Percentiles rank a stretch among this genome's conserved stretches.
These are phyloP conservation scores for Nothocercus nigrocapillus DNA, from an alignment of 2,113 vertebrate genomes.

Conservation along the genomic window DNA sequence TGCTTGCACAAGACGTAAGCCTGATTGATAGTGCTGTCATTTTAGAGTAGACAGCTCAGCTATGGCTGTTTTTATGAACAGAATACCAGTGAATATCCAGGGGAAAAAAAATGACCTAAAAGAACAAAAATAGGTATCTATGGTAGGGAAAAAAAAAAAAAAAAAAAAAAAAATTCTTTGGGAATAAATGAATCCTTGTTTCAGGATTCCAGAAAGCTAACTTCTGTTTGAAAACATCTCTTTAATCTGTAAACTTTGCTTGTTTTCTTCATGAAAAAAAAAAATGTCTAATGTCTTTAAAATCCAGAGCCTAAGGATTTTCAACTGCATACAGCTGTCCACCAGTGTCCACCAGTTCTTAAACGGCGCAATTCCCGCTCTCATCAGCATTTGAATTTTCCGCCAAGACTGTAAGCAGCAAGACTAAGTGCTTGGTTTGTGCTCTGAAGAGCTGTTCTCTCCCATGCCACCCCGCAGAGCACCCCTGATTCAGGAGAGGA, in stretches of 20 bases:
- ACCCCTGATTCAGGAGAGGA: not conserved
- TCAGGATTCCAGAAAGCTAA: not conserved
- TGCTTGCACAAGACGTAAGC: not conserved
- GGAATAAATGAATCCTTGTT: not conserved
- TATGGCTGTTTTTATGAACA: not conserved
- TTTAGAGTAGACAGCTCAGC: not conserved
- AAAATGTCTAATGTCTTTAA: not conserved
- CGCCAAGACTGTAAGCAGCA: not conserved
- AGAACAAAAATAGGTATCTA: not conserved
- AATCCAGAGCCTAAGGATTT: not conserved
- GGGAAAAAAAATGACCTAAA: not conserved
- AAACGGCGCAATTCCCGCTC: not conserved
- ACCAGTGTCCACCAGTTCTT: not conserved
- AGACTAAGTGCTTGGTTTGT: not conserved
- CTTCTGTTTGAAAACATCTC: not conserved
- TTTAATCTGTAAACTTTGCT: not conserved
- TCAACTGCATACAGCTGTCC: not conserved
- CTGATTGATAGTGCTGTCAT: conserved; percentile 45
- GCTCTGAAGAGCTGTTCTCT: too few relatives aligned
- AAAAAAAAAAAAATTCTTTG: conserved; percentile 28
- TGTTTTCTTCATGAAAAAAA: not conserved
- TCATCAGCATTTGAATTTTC: not conserved
- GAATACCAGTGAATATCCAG: not conserved
- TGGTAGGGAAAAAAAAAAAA: conserved; percentile 16
- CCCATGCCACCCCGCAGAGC: not conserved